Conservation (phyloP, 1,140 invertebrate species). For the Drosophila melanica region DNA sequence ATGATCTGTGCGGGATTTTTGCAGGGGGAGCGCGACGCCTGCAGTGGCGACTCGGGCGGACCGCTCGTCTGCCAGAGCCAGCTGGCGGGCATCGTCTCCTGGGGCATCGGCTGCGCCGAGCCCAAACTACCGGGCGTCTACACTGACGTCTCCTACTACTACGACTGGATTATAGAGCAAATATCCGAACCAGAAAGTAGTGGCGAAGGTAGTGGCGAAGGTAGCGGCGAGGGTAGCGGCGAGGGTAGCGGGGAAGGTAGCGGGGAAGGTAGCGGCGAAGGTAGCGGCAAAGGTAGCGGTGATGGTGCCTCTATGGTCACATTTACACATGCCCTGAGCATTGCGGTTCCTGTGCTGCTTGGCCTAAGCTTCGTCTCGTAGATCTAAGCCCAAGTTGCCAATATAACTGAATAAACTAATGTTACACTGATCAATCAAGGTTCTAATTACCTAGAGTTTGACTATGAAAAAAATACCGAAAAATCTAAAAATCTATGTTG, state of each 20-base stretch:
- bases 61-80: constrained; percentile 85
- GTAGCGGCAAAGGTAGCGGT: constrained; percentile 11
- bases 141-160: constrained; percentile 87
- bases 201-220: constrained; percentile 1
- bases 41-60: constrained; percentile 86
- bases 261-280: background rate
- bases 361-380: constrained; percentile 4
- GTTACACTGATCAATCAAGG: background rate
- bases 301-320: constrained; percentile 44
- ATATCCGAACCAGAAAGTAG: constrained; percentile 25
- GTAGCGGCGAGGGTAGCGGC: background rate
- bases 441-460: background rate
- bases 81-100: constrained; percentile 89
- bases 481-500: too few species aligned
- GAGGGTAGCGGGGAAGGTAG: constrained; percentile 17
- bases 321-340: constrained; percentile 29
- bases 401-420: background rate
- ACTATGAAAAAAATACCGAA: too few species aligned
- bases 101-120: constrained; percentile 88
- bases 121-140: constrained; percentile 89
- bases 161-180: constrained; percentile 85
- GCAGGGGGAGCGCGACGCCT: constrained; percentile 70
- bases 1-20: constrained; percentile 79
- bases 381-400: background rate
- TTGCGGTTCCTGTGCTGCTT: constrained; percentile 38